A percentile compares a stretch with the other conserved stretches of the same genome.
phyloP scores from a whole-genome alignment of 2,113 vertebrate genomes.

The Gadus macrocephalus region DNA sequence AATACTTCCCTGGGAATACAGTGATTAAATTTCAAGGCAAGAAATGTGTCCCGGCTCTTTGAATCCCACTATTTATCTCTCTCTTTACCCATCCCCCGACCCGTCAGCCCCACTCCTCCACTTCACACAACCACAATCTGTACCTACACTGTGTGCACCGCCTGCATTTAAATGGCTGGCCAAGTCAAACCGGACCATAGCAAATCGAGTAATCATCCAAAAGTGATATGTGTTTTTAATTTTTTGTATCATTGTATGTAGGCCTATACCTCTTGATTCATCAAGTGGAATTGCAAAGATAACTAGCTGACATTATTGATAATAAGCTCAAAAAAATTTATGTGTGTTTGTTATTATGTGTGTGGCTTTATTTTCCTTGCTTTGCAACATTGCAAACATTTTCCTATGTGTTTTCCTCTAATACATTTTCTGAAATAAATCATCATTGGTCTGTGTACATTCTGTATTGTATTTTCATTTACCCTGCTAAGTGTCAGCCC shows the following conservation, averaged over 20 bases:
- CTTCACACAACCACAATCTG: conserved; percentile 86
- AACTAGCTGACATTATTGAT: no score
- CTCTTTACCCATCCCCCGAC: conserved; percentile 47
- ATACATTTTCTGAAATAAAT: neutral
- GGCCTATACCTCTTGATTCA: neutral
- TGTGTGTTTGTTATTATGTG: neutral
- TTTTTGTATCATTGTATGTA: neutral
- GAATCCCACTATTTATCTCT: conserved; percentile 23
- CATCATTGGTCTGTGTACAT: no score
- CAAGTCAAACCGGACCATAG: conserved; percentile 33
- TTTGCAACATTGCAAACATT: neutral
- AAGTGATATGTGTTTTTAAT: conserved; percentile 13
- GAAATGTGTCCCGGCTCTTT: conserved; percentile 86
- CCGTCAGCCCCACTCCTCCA: conserved; percentile 19
- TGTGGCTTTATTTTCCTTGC: neutral
- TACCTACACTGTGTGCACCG: conserved; percentile 73
- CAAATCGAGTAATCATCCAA: neutral
- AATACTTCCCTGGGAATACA: conserved; percentile 93
- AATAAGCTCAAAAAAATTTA: neutral
- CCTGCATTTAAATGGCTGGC: conserved; percentile 34
- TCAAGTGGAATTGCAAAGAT: neutral
- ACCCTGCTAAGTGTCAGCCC: conserved; percentile 32
- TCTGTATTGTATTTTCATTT: conserved; percentile 9
- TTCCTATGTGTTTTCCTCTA: no score
- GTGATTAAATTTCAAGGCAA: conserved; percentile 97